phyloP scores from a whole-genome alignment of 2,888 invertebrate genomes.

The Sarcophaga caerulescens region DNA sequence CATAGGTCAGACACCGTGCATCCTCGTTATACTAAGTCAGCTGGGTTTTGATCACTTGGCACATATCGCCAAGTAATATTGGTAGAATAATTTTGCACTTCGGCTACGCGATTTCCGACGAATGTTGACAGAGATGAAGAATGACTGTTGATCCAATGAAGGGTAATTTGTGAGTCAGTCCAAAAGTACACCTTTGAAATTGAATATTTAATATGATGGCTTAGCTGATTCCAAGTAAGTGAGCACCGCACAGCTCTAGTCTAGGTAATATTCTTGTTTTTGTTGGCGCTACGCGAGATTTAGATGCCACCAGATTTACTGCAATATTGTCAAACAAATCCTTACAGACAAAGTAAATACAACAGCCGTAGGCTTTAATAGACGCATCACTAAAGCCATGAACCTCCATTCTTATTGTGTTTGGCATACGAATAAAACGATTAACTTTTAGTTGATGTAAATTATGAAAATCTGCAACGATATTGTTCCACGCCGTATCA shows the following conservation, averaged over 20 bases:
- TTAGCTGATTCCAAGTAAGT: constrained; percentile 57
- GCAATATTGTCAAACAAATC: no score
- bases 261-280: constrained; percentile 36
- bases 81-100: constrained; percentile 49
- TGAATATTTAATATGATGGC: neutral
- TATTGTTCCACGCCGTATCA: constrained; percentile 17
- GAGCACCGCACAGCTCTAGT: constrained; percentile 61
- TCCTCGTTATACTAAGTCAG: constrained; percentile 51
- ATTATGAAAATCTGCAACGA: constrained; percentile 4
- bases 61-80: constrained; percentile 52
- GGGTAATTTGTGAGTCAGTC: no score
- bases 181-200: constrained; percentile 1
- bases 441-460: neutral
- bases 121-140: no score
- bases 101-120: constrained; percentile 23
- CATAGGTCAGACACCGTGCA: no score
- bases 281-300: no score
- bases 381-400: no score
- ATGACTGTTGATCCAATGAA: no score
- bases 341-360: no score
- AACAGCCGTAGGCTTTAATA: no score
- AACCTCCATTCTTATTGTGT: no score
- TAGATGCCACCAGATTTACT: no score
- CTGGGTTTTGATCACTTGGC: constrained; percentile 19
- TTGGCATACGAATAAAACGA: no score